Evolutionary conservation across 2,113 vertebrate species (phyloP).

Genomic region (Daubentonia madagascariensis): DNA sequence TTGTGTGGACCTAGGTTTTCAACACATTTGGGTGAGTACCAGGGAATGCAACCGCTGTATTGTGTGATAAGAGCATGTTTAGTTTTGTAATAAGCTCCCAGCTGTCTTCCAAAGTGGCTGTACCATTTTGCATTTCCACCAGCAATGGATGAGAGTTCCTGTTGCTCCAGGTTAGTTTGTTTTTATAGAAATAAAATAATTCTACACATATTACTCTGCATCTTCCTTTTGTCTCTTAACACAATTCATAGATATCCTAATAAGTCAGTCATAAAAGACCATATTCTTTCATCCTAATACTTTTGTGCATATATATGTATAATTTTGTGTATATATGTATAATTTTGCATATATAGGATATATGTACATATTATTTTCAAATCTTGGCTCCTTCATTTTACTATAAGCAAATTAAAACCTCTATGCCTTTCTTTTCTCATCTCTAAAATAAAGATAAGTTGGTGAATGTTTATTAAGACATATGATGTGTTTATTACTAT

Average conservation of each 20-base stretch:
- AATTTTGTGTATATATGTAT: background rate
- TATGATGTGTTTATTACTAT: background rate
- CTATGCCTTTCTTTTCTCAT: background rate
- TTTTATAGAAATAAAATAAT: background rate
- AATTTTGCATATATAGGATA: background rate
- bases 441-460: constrained; percentile 26
- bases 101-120: background rate
- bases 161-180: background rate
- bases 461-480: background rate
- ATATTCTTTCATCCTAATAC: background rate
- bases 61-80: background rate
- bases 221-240: background rate
- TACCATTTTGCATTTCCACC: background rate
- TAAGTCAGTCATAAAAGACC: background rate
- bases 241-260: background rate
- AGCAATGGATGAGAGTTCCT: background rate
- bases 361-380: background rate
- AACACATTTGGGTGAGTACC: background rate
- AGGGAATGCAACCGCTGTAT: background rate
- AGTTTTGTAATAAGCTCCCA: background rate
- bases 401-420: background rate
- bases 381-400: background rate
- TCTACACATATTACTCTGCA: background rate
- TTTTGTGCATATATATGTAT: background rate
- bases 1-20: background rate